A percentile compares a stretch with the other conserved stretches of the same genome.
Evolutionary conservation across 2,888 invertebrate species (phyloP).

Genomic region (Strigamia crassipes): DNA sequence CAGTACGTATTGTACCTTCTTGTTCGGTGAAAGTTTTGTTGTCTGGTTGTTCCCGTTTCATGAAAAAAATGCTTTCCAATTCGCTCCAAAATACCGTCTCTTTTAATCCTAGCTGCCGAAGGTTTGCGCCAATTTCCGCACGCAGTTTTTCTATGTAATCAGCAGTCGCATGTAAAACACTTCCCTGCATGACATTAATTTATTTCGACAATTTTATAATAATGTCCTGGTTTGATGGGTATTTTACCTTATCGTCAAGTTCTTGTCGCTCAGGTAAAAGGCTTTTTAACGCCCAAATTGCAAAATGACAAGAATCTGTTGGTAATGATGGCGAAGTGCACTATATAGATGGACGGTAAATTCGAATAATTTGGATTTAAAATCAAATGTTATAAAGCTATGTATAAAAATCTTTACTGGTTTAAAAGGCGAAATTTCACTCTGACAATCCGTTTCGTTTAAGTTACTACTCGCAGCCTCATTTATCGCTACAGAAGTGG

Average conservation of each 20-base stretch:
- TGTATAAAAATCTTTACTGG: background rate
- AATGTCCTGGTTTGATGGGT: background rate
- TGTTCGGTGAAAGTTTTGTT: background rate
- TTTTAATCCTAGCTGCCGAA: background rate
- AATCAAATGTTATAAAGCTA: too few relatives aligned
- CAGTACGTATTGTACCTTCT: background rate
- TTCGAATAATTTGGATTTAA: background rate
- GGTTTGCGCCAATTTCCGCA: background rate
- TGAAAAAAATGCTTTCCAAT: background rate
- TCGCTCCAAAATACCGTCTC: background rate
- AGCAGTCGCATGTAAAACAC: conserved; percentile 1
- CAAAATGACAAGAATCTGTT: background rate
- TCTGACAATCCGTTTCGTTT: background rate
- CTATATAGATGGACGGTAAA: too few relatives aligned
- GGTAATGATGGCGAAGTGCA: too few relatives aligned
- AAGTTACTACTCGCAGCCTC: too few relatives aligned
- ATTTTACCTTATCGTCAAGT: conserved; percentile 4
- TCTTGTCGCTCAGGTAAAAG: background rate
- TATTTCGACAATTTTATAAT: background rate
- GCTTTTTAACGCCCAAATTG: background rate
- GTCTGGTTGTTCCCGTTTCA: background rate
- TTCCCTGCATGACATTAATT: background rate
- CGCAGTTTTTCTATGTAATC: conserved; percentile 17
- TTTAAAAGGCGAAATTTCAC: background rate
- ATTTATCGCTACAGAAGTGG: too few relatives aligned